phyloP scores from a whole-genome alignment of 2,113 vertebrate species.

The Chaetorhynchus papuensis region DNA sequence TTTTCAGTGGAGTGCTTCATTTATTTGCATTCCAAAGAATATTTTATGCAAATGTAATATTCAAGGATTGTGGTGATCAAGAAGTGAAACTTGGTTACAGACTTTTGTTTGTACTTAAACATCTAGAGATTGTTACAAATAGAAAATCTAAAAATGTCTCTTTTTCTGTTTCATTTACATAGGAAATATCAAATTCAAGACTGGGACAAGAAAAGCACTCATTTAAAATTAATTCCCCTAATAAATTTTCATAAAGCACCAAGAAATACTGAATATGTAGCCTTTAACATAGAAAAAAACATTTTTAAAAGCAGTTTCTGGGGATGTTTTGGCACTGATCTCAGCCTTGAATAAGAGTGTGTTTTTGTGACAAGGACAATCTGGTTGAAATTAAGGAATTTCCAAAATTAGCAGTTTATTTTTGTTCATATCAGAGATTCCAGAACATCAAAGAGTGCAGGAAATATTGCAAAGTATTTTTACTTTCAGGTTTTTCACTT shows the following conservation, averaged over 20 bases:
- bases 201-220: neutral
- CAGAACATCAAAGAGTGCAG: neutral
- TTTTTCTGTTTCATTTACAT: neutral
- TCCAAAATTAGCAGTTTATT: neutral
- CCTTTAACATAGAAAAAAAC: neutral
- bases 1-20: neutral
- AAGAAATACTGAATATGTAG: neutral
- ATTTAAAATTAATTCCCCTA: neutral
- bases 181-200: neutral
- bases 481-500: neutral
- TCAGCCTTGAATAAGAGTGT: neutral
- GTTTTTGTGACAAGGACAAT: neutral
- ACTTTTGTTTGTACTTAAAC: neutral
- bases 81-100: neutral
- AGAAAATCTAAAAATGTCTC: neutral
- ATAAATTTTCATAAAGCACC: neutral
- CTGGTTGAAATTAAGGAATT: neutral
- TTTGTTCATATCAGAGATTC: neutral
- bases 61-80: neutral
- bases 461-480: neutral
- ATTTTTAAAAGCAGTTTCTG: neutral
- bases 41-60: neutral
- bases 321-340: neutral
- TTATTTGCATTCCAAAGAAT: neutral
- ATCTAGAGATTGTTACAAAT: neutral